phyloP scores from a whole-genome alignment of 2,888 invertebrate species.

The Agrotis clavis region DNA sequence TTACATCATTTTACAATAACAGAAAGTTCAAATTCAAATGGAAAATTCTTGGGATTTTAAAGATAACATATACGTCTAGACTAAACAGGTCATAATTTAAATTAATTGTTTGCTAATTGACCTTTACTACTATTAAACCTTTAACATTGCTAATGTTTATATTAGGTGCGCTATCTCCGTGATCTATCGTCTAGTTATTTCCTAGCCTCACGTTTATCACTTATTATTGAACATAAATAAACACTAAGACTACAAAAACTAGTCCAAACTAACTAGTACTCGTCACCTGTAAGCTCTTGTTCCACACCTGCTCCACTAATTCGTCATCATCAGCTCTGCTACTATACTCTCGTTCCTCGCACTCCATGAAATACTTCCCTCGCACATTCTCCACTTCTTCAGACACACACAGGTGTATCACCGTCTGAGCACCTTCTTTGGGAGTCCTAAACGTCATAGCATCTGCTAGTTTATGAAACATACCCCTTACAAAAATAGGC shows the following conservation, averaged over 20 bases:
- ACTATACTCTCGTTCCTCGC: slow-evolving; percentile 91
- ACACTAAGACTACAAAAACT: neutral
- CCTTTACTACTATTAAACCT: neutral
- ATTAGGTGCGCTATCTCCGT: too few species aligned
- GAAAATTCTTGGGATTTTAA: too few species aligned
- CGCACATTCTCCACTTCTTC: slow-evolving; percentile 93
- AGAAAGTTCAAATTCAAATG: too few species aligned
- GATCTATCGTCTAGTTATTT: too few species aligned
- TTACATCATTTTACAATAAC: too few species aligned
- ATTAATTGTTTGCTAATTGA: neutral
- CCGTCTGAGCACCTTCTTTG: slow-evolving; percentile 95
- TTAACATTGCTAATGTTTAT: neutral
- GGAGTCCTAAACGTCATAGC: slow-evolving; percentile 92
- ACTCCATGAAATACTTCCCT: slow-evolving; percentile 95
- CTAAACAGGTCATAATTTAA: too few species aligned
- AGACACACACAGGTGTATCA: slow-evolving; percentile 93
- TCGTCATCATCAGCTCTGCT: slow-evolving; percentile 91
- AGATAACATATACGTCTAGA: too few species aligned
- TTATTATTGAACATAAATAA: neutral
- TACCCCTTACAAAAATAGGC: slow-evolving; percentile 82
- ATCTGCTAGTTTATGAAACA: slow-evolving; percentile 90
- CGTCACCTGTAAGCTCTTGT: slow-evolving; percentile 79
- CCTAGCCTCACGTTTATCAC: neutral
- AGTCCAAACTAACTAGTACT: slow-evolving; percentile 1
- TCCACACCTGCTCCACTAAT: slow-evolving; percentile 95